phyloP scores from a whole-genome alignment of 2,888 invertebrate species.

The Scelioninae gen. 1 region DNA sequence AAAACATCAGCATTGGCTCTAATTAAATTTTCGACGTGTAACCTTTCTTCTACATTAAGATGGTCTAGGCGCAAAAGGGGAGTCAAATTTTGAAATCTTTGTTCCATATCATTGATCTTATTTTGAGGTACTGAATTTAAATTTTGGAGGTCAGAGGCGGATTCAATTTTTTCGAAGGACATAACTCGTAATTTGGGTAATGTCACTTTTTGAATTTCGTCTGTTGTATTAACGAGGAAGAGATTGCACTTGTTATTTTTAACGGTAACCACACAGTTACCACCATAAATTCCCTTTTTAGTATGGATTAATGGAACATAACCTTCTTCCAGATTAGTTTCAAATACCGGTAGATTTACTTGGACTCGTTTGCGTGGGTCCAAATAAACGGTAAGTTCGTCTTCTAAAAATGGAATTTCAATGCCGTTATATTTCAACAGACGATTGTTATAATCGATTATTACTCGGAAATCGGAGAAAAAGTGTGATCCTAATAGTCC shows the following conservation, averaged over 20 bases:
- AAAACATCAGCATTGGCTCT: no score
- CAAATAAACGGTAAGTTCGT: neutral
- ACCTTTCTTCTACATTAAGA: no score
- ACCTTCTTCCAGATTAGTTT: constrained; percentile 2
- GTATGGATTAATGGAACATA: neutral
- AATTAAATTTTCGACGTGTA: no score
- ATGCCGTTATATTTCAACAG: no score
- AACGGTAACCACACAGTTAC: constrained; percentile 8
- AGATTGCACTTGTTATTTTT: constrained; percentile 2
- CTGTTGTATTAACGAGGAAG: constrained; percentile 10
- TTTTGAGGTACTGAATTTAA: no score
- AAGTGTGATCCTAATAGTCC: constrained; percentile 20
- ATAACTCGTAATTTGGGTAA: neutral
- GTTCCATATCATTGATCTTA: no score
- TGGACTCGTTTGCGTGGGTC: constrained; percentile 1
- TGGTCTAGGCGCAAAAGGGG: no score
- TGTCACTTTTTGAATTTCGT: neutral
- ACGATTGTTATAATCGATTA: no score
- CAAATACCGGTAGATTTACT: neutral
- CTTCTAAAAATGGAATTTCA: no score
- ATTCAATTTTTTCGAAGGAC: neutral
- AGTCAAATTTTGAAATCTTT: no score
- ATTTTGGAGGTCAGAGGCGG: no score
- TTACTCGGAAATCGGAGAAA: neutral
- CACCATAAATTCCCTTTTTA: constrained; percentile 7